These are phyloP conservation scores for Gorsachius magnificus DNA, from an alignment of 2,797 vertebrate species.

Conservation along the genomic window DNA sequence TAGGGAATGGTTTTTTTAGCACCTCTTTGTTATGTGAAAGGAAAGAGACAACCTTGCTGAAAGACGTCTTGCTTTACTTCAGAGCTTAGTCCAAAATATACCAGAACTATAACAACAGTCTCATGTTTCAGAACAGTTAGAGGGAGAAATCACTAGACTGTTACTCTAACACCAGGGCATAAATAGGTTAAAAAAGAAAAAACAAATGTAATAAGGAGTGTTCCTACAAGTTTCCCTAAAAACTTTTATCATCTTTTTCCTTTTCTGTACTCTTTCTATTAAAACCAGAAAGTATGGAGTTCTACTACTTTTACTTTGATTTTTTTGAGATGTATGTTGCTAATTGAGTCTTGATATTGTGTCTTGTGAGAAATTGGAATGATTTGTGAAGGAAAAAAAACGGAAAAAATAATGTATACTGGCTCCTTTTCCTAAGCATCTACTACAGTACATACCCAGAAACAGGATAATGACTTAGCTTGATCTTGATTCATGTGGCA, in stretches of 20 bases:
- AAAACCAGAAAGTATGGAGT: neutral
- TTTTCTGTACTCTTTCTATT: neutral
- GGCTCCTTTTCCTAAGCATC: neutral
- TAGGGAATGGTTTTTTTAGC: fast-evolving
- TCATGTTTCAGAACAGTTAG: neutral
- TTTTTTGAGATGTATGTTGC: neutral
- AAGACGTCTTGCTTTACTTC: neutral
- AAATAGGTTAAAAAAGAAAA: neutral
- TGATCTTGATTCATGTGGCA: neutral
- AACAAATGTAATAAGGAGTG: neutral
- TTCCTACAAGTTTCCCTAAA: neutral
- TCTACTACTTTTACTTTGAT: neutral
- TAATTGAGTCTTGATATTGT: neutral
- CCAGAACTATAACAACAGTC: neutral
- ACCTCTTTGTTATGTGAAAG: neutral
- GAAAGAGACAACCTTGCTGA: neutral
- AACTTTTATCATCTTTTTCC: neutral
- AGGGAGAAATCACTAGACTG: neutral
- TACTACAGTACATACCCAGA: neutral
- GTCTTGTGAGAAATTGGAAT: neutral
- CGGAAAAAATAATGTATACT: neutral
- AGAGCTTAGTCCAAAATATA: neutral
- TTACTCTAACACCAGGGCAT: neutral
- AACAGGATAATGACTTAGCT: neutral
- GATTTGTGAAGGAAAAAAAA: neutral